Evolutionary conservation across 2,888 invertebrate species (phyloP), one percentile per base, ranked within the genome.

Genomic region (Plebejus melissa): DNA sequence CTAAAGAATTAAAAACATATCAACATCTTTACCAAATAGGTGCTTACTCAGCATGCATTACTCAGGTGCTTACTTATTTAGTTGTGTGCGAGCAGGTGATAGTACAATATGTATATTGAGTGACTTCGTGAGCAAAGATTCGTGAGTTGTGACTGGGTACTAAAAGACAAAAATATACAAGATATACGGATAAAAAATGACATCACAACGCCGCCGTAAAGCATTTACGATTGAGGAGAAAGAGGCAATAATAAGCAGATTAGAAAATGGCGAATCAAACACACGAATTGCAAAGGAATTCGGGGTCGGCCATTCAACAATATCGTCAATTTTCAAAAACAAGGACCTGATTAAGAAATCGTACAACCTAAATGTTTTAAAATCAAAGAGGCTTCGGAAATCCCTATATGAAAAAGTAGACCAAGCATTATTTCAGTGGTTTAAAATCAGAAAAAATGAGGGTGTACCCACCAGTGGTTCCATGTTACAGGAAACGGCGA

Each of bases 331-430:
- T 78, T 77, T 76, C 36, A 80, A 79, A 77, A 79, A 80, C 76
- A 80, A 79, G 76, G 70, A 80, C 74, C 76, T 72, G 16, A 79
- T 80, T 75, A 77, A 79, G 75, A 69, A 76, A 74, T 75, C 74
- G 58, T 79, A 77, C 78, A 69, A 75, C 38, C 54, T 65, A 74
- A 81, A 81, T 79, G 78, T 79, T 79, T 80, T 79, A 75, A 81
- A 80, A 81, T 74, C 74, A 74, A 81, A 80, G 78, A 78, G 79
- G 75, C 76, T 79, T 74, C 76, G 79, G 76, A 78, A 76, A 77
- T 77, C 76, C 54, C 74, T 74, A 76, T 76, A 79, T 75, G 76
- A 78, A 76, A 75, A 76, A 76, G 77, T 81, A 74, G 79, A 79
- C 74, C 54, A 77, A 75, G 78, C 79, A 58, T 78, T 81, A 77